phyloP scores from a whole-genome alignment of 2,797 vertebrate species.

The Poeciliopsis paucimaculata region DNA sequence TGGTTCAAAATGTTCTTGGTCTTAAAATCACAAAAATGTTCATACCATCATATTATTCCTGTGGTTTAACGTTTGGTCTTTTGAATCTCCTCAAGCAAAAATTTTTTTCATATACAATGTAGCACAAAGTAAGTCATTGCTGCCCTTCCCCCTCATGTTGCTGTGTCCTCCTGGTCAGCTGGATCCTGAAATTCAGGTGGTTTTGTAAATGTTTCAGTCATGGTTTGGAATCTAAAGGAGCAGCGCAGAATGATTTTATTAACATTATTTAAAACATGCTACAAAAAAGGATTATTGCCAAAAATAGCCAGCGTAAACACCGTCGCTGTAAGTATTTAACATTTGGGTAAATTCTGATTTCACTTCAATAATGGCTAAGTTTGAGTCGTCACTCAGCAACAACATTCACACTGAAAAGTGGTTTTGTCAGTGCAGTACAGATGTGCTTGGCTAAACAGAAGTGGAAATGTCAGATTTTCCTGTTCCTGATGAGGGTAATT shows the following conservation, averaged over 20 bases:
- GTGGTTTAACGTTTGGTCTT: neutral
- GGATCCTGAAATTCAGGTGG: neutral
- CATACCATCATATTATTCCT: neutral
- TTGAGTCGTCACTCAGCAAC: neutral
- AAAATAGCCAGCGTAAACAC: neutral
- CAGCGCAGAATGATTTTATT: neutral
- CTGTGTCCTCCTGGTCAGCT: neutral
- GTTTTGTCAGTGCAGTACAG: neutral
- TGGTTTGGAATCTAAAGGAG: neutral
- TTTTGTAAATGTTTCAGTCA: neutral
- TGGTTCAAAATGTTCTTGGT: neutral
- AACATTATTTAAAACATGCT: neutral
- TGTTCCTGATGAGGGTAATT: neutral
- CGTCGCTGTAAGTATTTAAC: neutral
- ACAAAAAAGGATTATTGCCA: neutral
- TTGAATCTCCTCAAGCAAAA: neutral
- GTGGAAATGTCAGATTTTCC: neutral
- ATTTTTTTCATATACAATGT: neutral
- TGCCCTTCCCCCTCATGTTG: neutral
- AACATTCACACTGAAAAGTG: neutral
- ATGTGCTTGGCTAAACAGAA: neutral
- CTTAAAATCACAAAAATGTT: neutral
- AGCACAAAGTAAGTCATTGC: neutral
- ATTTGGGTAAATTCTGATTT: neutral
- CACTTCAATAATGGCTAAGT: neutral